phyloP scores from a whole-genome alignment of 1,140 invertebrate genomes.

The Ceratosolen fusciceps region DNA sequence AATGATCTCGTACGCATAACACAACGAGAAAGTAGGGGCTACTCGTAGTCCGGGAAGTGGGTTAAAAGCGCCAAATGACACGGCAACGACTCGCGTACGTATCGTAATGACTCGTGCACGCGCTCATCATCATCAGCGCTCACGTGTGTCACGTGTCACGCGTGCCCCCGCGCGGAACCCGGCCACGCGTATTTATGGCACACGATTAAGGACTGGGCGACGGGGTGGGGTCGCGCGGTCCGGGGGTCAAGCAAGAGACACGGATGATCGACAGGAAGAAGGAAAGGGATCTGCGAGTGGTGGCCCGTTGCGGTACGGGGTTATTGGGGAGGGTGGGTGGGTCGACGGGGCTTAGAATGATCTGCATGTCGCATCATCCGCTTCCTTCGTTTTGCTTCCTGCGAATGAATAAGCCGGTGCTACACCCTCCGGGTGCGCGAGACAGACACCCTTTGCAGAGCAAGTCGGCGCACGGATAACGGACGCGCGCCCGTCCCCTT shows the following conservation, averaged over 20 bases:
- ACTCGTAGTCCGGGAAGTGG: background rate
- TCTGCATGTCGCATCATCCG: slow-evolving; percentile 64
- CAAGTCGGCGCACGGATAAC: background rate
- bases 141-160: background rate
- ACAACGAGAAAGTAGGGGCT: background rate
- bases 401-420: slow-evolving; percentile 66
- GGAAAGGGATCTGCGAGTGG: background rate
- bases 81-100: background rate
- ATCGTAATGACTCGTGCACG: slow-evolving; percentile 14
- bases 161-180: background rate
- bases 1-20: background rate
- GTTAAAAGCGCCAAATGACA: slow-evolving; percentile 14
- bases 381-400: slow-evolving; percentile 67
- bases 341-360: slow-evolving; percentile 56
- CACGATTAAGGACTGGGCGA: background rate
- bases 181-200: background rate
- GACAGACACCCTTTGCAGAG: slow-evolving; percentile 63
- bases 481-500: too few species aligned
- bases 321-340: background rate
- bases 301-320: background rate
- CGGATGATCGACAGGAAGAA: background rate
- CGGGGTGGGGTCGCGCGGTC: too few species aligned
- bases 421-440: slow-evolving; percentile 64
- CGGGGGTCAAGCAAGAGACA: background rate
- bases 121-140: slow-evolving; percentile 10